Percentiles rank a stretch among this genome's conserved stretches.
phyloP scores from a whole-genome alignment of 2,113 vertebrate species.

The Paramisgurnus dabryanus region DNA sequence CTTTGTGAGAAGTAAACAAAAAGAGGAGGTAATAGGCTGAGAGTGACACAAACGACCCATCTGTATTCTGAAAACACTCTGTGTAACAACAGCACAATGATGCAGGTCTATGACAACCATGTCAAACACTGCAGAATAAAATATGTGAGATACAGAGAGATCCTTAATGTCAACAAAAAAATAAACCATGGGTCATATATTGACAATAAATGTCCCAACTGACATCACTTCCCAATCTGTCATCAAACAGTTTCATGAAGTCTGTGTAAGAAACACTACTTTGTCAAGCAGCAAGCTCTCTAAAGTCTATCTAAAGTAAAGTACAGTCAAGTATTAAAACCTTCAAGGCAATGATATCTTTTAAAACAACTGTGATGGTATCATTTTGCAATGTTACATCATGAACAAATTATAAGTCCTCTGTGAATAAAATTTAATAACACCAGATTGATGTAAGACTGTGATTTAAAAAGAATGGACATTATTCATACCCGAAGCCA shows the following conservation, averaged over 20 bases:
- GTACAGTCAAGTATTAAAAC: background rate
- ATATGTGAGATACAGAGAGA: background rate
- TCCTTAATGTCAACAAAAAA: background rate
- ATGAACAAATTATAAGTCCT: too few relatives aligned
- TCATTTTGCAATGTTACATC: too few relatives aligned
- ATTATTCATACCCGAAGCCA: too few relatives aligned
- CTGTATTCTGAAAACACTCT: constrained; percentile 8
- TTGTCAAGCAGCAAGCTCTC: background rate
- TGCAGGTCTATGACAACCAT: constrained; percentile 1
- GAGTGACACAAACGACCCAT: constrained; percentile 11
- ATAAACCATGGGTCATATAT: background rate
- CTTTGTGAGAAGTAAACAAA: constrained; percentile 3
- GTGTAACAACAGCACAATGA: constrained; percentile 25
- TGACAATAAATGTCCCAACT: background rate
- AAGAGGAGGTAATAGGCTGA: constrained; percentile 19
- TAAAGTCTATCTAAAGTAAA: background rate
- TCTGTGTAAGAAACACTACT: background rate
- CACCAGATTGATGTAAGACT: too few relatives aligned
- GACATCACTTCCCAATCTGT: background rate
- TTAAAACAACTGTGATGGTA: too few relatives aligned
- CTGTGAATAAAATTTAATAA: too few relatives aligned
- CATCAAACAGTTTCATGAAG: background rate
- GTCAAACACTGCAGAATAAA: background rate
- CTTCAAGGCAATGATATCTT: too few relatives aligned
- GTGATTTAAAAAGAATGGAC: too few relatives aligned